These are phyloP conservation scores for Halotydeus destructor DNA, from an alignment of 1,140 invertebrate species.

Conservation along the genomic window DNA sequence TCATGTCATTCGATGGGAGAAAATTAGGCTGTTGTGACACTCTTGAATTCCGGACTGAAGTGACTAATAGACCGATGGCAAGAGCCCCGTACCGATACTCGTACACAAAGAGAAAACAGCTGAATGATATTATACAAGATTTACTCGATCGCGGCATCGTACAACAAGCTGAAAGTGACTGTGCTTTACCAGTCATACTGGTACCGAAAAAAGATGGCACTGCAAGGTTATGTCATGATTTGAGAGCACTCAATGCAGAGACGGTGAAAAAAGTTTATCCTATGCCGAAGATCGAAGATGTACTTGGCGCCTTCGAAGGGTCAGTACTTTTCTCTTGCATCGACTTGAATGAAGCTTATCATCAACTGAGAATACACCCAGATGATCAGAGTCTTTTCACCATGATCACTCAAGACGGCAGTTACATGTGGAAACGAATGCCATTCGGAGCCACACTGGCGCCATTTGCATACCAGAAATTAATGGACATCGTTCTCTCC, in stretches of 20 bases:
- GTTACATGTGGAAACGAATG: conserved; percentile 21
- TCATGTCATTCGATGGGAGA: no score
- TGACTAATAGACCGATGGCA: no score
- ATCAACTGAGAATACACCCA: conserved; percentile 20
- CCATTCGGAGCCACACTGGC: conserved; percentile 23
- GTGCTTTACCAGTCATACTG: conserved; percentile 26
- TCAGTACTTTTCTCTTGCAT: conserved; percentile 9
- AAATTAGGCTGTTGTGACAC: no score
- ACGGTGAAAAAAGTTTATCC: conserved; percentile 29
- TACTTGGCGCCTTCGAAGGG: not conserved
- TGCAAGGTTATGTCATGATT: conserved; percentile 27
- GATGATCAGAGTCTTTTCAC: conserved; percentile 19
- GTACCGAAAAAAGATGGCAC: conserved; percentile 27
- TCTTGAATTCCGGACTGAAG: no score
- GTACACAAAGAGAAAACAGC: no score
- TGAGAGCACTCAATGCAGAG: conserved; percentile 24
- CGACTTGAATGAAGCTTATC: conserved; percentile 22
- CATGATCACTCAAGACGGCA: conserved; percentile 20
- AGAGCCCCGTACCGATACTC: no score
- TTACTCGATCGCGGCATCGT: conserved; percentile 22
- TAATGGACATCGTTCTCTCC: not conserved
- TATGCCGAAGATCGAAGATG: conserved; percentile 21
- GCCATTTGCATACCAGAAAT: not conserved
- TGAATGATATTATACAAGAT: no score
- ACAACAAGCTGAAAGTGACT: conserved; percentile 21